Conservation (phyloP, 2,113 vertebrate genomes). For the Heterochromis multidens region DNA sequence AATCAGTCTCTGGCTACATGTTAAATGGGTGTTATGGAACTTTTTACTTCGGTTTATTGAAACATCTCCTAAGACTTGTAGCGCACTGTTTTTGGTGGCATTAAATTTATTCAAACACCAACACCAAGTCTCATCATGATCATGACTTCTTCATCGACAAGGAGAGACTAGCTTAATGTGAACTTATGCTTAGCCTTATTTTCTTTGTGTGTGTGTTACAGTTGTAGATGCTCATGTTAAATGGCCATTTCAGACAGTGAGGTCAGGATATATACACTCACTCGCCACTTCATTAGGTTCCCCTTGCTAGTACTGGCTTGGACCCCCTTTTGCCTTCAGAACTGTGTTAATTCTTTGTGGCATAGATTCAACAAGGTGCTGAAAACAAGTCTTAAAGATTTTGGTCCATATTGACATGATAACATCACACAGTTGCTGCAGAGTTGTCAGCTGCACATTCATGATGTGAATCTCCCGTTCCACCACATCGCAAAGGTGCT, state of each 20-base stretch:
- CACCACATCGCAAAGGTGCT: no score
- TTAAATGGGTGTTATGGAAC: not conserved
- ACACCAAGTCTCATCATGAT: not conserved
- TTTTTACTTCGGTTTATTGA: not conserved
- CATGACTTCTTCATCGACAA: not conserved
- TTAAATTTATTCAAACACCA: conserved; percentile 41
- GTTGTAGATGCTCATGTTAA: no score
- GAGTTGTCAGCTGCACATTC: not conserved
- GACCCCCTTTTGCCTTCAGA: not conserved
- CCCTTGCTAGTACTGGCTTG: not conserved
- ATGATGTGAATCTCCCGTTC: not conserved
- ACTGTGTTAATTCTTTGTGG: not conserved
- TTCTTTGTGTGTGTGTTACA: no score
- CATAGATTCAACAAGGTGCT: not conserved
- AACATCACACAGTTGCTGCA: not conserved
- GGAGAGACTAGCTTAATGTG: not conserved
- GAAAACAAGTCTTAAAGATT: not conserved
- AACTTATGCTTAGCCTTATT: not conserved
- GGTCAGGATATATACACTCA: no score
- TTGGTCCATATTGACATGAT: not conserved
- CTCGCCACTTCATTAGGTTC: no score
- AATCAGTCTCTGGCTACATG: not conserved
- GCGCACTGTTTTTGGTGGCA: conserved; percentile 31
- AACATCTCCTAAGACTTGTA: not conserved
- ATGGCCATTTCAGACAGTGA: no score